A percentile compares a stretch with the other conserved stretches of the same genome.
These are phyloP conservation scores for Rhamnusium bicolor DNA, from an alignment of 2,888 invertebrate genomes.

Conservation along the genomic window DNA sequence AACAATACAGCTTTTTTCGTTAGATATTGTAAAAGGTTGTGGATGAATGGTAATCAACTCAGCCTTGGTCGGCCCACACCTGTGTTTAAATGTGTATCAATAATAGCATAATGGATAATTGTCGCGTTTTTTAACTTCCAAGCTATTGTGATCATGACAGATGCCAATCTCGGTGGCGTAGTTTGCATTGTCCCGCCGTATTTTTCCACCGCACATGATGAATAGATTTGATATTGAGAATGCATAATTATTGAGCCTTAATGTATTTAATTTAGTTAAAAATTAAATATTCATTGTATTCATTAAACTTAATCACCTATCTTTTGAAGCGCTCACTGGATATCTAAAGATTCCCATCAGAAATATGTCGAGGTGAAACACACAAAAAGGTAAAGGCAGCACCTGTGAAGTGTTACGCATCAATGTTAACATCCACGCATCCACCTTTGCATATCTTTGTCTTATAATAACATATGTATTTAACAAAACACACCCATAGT, in stretches of 20 bases:
- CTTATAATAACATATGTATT: no score
- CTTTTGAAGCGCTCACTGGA: slow-evolving; percentile 1
- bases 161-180: slow-evolving; percentile 60
- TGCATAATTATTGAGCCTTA: slow-evolving; percentile 28
- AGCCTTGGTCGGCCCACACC: slow-evolving; percentile 63
- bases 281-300: slow-evolving; percentile 18
- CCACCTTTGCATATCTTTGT: no score
- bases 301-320: background rate
- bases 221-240: slow-evolving; percentile 30
- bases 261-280: slow-evolving; percentile 27
- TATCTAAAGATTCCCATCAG: slow-evolving; percentile 10
- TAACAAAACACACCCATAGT: no score
- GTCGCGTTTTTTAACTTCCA: slow-evolving; percentile 50
- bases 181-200: slow-evolving; percentile 54
- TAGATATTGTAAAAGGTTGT: slow-evolving; percentile 52
- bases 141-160: slow-evolving; percentile 60
- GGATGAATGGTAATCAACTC: slow-evolving; percentile 61
- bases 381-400: background rate
- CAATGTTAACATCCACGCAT: background rate
- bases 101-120: slow-evolving; percentile 62
- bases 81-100: slow-evolving; percentile 63
- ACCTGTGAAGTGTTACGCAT: background rate
- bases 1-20: slow-evolving; percentile 35
- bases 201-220: slow-evolving; percentile 42
- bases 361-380: slow-evolving; percentile 14